These are phyloP conservation scores for Solea solea DNA, from an alignment of 2,113 vertebrate species.

Conservation along the genomic window DNA sequence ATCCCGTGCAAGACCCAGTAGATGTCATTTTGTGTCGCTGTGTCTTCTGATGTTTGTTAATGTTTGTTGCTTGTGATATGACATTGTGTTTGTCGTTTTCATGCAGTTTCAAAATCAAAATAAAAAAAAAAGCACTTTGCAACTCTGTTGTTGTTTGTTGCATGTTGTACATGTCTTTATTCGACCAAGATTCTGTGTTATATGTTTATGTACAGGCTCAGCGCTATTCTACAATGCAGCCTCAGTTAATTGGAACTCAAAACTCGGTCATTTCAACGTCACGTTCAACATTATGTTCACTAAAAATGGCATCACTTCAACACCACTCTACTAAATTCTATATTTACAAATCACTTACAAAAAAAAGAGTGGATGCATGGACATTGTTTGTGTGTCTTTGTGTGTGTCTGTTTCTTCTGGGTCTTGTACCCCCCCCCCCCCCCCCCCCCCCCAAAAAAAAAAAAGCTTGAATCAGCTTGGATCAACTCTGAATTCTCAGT, in stretches of 20 bases:
- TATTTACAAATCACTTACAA: neutral
- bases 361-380: neutral
- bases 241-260: neutral
- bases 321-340: neutral
- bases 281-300: neutral
- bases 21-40: slow-evolving; percentile 50
- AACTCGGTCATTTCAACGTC: too few relatives aligned
- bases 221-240: neutral
- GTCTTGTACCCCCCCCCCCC: slow-evolving; percentile 51
- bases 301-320: neutral
- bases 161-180: slow-evolving; percentile 56
- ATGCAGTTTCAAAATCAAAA: slow-evolving; percentile 72
- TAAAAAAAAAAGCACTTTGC: slow-evolving; percentile 62
- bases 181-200: slow-evolving; percentile 2
- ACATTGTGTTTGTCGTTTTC: slow-evolving; percentile 62
- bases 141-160: slow-evolving; percentile 65
- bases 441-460: slow-evolving; percentile 10
- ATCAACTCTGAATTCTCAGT: neutral
- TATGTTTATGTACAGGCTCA: slow-evolving; percentile 16
- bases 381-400: slow-evolving; percentile 39
- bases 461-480: neutral
- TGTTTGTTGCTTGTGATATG: slow-evolving; percentile 65
- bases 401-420: slow-evolving; percentile 61
- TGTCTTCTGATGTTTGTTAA: slow-evolving; percentile 63
- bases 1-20: slow-evolving; percentile 69